Evolutionary conservation across 2,113 vertebrate species (phyloP), one percentile per base, ranked within the genome.

Genomic region (Aegithalos caudatus): DNA sequence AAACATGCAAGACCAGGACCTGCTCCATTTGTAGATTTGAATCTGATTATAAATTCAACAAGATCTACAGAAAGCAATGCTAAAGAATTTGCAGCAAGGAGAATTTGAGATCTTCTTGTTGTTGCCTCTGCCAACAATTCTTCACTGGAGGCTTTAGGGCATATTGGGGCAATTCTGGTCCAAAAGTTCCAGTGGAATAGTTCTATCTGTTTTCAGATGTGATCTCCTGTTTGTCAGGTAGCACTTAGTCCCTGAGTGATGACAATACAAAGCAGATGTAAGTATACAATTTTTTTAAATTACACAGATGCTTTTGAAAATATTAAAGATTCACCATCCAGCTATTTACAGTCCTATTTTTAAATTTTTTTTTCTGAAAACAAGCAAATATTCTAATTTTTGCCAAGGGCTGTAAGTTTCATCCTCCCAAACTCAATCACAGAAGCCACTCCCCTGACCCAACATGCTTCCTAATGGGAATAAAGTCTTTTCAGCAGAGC

Each of bases 391-490:
- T 38, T n/a, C 56, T 71, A 18, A 23, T 69, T 73, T 27, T 77
- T 47, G 28, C 10, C 0, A 0, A 47, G 35, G 28, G 12, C 61
- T 70, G 11, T 29, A 40, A 64, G 35, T 28, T 64, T 5, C 25
- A 38, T 33, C 73, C 50, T 42, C 65, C 61, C 73, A 87, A 67
- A 28, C 28, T 76, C 13, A 78, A 31, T 37, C 72, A 60, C 38
- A 57, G 27, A 28, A 67, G 28, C 11, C 54, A 23, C 51, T 69
- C 13, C 50, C 24, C 57, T 38, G 48, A 72, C 57, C 17, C 53
- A 76, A 48, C 21, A 45, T 0, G 0, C 20, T 60, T 57, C 22
- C 25, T 54, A 45, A 80, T 6, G 19, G 27, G 25, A 87, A 72
- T 45, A 45, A 91, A 71, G 48, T 48, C 17, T 78, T 92, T 89